These are phyloP conservation scores for Penaeus chinensis DNA, from an alignment of 1,140 invertebrate genomes.

Conservation along the genomic window DNA sequence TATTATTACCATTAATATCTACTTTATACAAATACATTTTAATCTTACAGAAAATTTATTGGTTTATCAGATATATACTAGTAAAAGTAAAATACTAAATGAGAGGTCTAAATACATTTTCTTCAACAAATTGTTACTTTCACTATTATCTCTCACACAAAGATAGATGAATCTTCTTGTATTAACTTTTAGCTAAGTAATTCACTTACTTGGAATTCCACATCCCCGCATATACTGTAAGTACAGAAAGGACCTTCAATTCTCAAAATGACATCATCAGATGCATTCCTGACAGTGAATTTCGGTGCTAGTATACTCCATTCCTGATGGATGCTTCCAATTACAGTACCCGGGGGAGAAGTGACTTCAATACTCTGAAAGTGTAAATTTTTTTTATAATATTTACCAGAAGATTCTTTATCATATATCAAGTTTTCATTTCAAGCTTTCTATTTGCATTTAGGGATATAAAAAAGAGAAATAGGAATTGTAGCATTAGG, in stretches of 20 bases:
- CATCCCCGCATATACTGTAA: slow-evolving; percentile 83
- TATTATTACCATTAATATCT: too few relatives aligned
- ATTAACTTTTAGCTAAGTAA: too few relatives aligned
- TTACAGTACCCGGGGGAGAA: slow-evolving; percentile 77
- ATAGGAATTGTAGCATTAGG: not conserved
- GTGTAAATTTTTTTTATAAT: slow-evolving; percentile 7
- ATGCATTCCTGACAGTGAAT: slow-evolving; percentile 82
- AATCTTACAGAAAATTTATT: too few relatives aligned
- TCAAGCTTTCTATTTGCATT: not conserved
- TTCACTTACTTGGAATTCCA: slow-evolving; percentile 74
- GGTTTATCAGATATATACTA: too few relatives aligned
- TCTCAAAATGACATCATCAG: slow-evolving; percentile 80
- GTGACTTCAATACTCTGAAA: slow-evolving; percentile 77
- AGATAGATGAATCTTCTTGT: too few relatives aligned
- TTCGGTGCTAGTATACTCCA: slow-evolving; percentile 84
- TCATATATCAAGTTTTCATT: not conserved
- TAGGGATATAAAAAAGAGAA: too few relatives aligned
- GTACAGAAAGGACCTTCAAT: slow-evolving; percentile 89
- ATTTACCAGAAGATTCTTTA: too few relatives aligned
- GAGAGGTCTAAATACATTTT: too few relatives aligned
- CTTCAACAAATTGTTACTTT: too few relatives aligned
- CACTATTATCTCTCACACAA: too few relatives aligned
- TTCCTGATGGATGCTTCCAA: slow-evolving; percentile 85
- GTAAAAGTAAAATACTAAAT: too few relatives aligned
- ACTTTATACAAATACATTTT: too few relatives aligned